Conservation (phyloP, 2,113 vertebrate species). For the Bettongia penicillata region DNA sequence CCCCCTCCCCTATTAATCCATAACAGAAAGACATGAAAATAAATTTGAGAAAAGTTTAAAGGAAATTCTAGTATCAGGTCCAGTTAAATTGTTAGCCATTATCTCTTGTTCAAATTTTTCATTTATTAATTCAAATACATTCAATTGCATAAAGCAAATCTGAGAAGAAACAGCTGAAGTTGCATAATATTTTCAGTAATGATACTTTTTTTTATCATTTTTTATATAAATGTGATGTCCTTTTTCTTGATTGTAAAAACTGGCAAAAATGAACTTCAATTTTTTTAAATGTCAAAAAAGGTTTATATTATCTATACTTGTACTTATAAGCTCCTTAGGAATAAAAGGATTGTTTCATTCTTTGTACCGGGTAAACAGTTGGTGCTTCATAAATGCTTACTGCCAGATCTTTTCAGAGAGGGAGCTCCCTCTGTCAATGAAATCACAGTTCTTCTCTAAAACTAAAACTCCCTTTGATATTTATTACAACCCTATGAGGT, state of each 20-base stretch:
- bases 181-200: conserved; percentile 84
- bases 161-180: conserved; percentile 81
- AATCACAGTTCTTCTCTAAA: no score
- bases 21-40: conserved; percentile 70
- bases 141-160: conserved; percentile 80
- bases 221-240: conserved; percentile 59
- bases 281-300: conserved; percentile 8
- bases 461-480: no score
- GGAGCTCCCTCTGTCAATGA: no score
- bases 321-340: no score
- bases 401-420: no score
- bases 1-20: conserved; percentile 63
- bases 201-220: conserved; percentile 80
- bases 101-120: conserved; percentile 70
- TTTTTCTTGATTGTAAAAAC: conserved; percentile 80
- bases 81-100: conserved; percentile 68
- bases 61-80: conserved; percentile 62
- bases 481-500: no score
- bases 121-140: conserved; percentile 77
- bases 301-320: no score
- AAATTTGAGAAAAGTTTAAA: conserved; percentile 68
- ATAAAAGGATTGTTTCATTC: no score
- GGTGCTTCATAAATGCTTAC: no score
- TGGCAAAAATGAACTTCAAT: conserved; percentile 64
- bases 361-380: no score